These are phyloP conservation scores for Balaeniceps rex DNA, from an alignment of 2,113 vertebrate genomes.

Conservation along the genomic window DNA sequence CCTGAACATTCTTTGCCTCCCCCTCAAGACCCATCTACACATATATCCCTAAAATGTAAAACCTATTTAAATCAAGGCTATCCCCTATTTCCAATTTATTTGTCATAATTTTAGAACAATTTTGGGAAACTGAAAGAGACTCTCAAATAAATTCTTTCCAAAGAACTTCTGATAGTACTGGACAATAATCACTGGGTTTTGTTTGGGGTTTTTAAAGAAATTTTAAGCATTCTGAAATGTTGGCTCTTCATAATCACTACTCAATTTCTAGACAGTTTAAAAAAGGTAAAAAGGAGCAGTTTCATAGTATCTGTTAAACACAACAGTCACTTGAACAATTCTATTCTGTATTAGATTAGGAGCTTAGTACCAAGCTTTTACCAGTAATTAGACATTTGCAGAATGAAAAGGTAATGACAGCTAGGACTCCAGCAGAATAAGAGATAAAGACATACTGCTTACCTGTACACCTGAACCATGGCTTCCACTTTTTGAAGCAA, in stretches of 20 bases:
- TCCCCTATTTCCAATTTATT: background rate
- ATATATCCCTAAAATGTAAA: background rate
- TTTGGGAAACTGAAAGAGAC: background rate
- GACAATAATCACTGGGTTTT: background rate
- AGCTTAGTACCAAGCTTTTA: background rate
- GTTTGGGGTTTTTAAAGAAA: background rate
- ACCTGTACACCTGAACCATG: slow-evolving; percentile 81
- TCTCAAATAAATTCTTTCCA: background rate
- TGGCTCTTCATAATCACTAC: background rate
- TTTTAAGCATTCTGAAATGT: background rate
- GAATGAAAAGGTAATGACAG: background rate
- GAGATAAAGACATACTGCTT: background rate
- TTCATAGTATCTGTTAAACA: background rate
- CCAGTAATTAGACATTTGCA: background rate
- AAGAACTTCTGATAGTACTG: background rate
- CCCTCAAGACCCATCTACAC: background rate
- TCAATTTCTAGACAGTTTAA: background rate
- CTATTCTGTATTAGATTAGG: background rate
- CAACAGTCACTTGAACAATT: background rate
- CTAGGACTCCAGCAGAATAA: background rate
- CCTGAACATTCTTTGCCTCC: background rate
- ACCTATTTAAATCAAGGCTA: background rate
- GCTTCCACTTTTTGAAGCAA: slow-evolving; percentile 65
- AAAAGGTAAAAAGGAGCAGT: background rate
- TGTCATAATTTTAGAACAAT: background rate